phyloP scores from a whole-genome alignment of 2,113 vertebrate genomes.

The Callopanchax toddi region DNA sequence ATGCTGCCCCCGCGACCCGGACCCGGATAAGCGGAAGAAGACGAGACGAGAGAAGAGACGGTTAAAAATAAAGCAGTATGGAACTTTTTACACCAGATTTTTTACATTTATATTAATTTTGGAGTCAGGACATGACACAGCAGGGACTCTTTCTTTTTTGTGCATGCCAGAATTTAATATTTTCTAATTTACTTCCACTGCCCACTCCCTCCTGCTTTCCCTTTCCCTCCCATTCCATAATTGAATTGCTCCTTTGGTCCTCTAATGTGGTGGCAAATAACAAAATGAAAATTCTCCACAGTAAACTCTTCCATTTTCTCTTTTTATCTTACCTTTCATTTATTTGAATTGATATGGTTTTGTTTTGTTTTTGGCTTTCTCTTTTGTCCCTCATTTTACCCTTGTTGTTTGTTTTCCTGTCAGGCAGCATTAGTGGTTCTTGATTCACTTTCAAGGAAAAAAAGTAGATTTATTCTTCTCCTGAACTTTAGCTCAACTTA shows the following conservation, averaged over 20 bases:
- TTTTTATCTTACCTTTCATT: constrained; percentile 16
- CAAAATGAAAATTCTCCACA: constrained; percentile 47
- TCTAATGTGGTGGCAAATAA: constrained; percentile 63
- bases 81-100: constrained; percentile 8
- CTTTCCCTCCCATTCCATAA: constrained; percentile 36
- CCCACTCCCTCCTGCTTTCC: not conserved
- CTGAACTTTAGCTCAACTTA: constrained; percentile 5
- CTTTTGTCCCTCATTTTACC: not conserved
- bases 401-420: constrained; percentile 17
- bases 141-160: constrained; percentile 12
- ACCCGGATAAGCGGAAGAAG: too few species aligned
- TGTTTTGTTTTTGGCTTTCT: constrained; percentile 14
- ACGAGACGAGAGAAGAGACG: too few species aligned
- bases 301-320: constrained; percentile 43
- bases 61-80: constrained; percentile 2
- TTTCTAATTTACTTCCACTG: constrained; percentile 51
- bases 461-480: not conserved
- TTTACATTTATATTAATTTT: constrained; percentile 11
- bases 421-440: constrained; percentile 17
- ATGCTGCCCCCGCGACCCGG: too few species aligned
- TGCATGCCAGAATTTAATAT: constrained; percentile 51
- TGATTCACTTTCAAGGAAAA: constrained; percentile 41
- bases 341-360: constrained; percentile 1
- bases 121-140: constrained; percentile 20
- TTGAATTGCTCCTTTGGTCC: constrained; percentile 66